Evolutionary conservation across 2,797 vertebrate species (phyloP).

Genomic region (Falco biarmicus): DNA sequence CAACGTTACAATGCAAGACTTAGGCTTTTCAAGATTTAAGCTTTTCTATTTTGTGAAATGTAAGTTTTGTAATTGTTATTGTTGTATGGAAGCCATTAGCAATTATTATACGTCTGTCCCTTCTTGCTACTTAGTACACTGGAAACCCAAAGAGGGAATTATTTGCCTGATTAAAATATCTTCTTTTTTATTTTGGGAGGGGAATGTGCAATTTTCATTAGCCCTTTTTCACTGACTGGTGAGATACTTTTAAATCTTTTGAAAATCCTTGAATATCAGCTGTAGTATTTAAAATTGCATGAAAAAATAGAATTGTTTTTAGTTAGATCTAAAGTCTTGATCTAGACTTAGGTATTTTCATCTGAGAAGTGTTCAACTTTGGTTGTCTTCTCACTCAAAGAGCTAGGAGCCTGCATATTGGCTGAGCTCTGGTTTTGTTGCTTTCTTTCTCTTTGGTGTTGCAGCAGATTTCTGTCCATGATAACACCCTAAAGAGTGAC

Average conservation of each 20-base stretch:
- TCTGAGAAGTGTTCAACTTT: background rate
- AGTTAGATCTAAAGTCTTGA: background rate
- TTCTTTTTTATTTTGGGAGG: background rate
- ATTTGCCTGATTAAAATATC: background rate
- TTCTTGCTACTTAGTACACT: background rate
- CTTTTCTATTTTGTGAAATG: background rate
- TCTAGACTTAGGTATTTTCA: background rate
- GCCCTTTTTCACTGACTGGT: background rate
- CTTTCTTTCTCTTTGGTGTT: background rate
- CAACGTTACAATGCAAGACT: background rate
- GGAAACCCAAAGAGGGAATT: background rate
- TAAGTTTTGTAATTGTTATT: background rate
- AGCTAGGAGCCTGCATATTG: too few species aligned
- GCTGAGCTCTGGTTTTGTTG: background rate
- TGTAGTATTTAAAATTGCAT: background rate
- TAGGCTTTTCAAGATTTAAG: background rate
- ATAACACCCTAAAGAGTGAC: background rate
- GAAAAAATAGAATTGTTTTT: background rate
- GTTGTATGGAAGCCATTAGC: background rate
- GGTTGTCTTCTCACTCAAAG: background rate
- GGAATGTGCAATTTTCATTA: background rate
- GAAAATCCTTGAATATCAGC: background rate
- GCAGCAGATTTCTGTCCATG: background rate
- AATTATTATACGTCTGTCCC: background rate
- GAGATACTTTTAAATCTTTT: background rate